phyloP scores from a whole-genome alignment of 2,888 invertebrate genomes.

The Trachelus troglodyta region DNA sequence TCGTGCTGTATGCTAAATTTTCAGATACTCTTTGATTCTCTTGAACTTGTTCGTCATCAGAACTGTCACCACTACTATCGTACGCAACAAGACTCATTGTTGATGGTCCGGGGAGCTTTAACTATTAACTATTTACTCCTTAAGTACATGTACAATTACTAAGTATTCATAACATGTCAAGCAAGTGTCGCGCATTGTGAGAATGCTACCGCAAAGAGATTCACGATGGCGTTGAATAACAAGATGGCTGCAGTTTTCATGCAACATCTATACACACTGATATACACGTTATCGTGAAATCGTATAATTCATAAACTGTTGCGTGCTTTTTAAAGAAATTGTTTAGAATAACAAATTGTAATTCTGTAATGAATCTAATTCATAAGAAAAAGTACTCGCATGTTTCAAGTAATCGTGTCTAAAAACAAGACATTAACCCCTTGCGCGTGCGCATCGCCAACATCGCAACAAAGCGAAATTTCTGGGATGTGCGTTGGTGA shows the following conservation, averaged over 20 bases:
- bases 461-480: slow-evolving; percentile 26
- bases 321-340: not conserved
- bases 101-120: not conserved
- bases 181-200: not conserved
- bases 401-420: not conserved
- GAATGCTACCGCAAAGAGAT: not conserved
- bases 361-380: not conserved
- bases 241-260: not conserved
- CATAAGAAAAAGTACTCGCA: not conserved
- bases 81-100: slow-evolving; percentile 60
- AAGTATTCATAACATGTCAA: not conserved
- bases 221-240: not conserved
- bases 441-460: slow-evolving; percentile 11
- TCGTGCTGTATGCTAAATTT: slow-evolving; percentile 10
- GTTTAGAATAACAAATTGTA: not conserved
- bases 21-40: slow-evolving; percentile 15
- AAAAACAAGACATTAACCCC: not conserved
- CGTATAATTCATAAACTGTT: not conserved
- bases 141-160: not conserved
- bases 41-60: slow-evolving; percentile 47
- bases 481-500: slow-evolving; percentile 22
- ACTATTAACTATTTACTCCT: not conserved
- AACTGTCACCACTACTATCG: slow-evolving; percentile 58
- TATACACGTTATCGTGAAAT: not conserved
- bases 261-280: not conserved